A percentile compares a stretch with the other conserved stretches of the same genome.
Conservation (phyloP, 2,888 invertebrate genomes). For the Mamestra brassicae region DNA sequence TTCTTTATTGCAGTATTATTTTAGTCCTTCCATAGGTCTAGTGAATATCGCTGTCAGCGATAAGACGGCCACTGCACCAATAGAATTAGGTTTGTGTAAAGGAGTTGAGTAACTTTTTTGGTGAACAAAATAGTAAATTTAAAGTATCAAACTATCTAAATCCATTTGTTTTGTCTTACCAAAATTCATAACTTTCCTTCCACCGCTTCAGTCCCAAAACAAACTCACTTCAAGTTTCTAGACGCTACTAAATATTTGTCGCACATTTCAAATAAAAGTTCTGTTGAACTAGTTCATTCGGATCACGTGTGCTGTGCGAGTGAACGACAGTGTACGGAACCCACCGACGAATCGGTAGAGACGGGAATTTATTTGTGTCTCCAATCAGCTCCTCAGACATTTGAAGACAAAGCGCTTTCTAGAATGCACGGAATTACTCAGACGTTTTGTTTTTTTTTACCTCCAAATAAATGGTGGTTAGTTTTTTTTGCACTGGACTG, state of each 20-base stretch:
- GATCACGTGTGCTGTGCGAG: constrained; percentile 71
- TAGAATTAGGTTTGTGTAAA: too few relatives aligned
- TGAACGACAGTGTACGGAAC: constrained; percentile 56
- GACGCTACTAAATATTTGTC: constrained; percentile 61
- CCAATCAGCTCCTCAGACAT: constrained; percentile 83
- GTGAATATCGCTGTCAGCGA: too few relatives aligned
- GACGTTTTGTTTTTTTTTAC: constrained; percentile 56
- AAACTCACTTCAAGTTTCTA: constrained; percentile 43
- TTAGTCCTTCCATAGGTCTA: too few relatives aligned
- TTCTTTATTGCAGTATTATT: too few relatives aligned
- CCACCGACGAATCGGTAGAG: constrained; percentile 71
- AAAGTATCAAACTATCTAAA: neutral
- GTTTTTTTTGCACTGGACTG: neutral
- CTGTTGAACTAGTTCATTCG: constrained; percentile 66
- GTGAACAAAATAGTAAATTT: too few relatives aligned
- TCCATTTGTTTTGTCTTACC: neutral
- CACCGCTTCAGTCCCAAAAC: neutral
- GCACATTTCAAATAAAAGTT: constrained; percentile 66
- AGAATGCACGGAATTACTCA: constrained; percentile 69
- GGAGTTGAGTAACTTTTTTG: too few relatives aligned
- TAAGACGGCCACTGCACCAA: too few relatives aligned
- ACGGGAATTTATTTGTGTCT: constrained; percentile 84
- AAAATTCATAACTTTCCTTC: neutral
- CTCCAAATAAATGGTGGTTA: constrained; percentile 16
- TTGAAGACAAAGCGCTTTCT: constrained; percentile 81